Base-by-base conservation (phyloP, 1,140 invertebrate genomes). In the Rhopalosiphum maidis region DNA sequence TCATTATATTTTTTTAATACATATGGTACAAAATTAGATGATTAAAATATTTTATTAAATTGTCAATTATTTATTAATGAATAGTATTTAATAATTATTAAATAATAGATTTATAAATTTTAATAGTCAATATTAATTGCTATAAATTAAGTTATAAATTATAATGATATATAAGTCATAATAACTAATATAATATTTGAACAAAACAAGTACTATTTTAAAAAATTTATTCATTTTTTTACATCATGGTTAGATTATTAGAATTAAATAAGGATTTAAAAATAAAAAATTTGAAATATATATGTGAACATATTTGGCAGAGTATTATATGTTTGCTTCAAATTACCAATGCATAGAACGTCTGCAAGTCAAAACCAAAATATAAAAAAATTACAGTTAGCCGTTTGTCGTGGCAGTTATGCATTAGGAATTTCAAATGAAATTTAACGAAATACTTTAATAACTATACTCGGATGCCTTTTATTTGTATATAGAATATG, bases 381-480 rank as follows among this genome's bases (percentile, higher is more conserved):
- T 41, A 85, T 55, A 86, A 54, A 86, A 88, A 43, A 37, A 87
- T n/a, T 83, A 93, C 82, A 93, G 91, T 93, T 93, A 93, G 82
- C 35, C 35, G 91, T 93, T 86, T 86, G 91, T 93, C 48, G 41
- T 51, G 82, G 22, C 25, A 35, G 91, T 93, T 93, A 37, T 86
- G 91, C 46, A 48, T 54, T 83, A 25, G 0, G 82, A 93, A 93
- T 93, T 86, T 85, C 22, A 85, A 93, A 93, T 55, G 25, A 23
- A 37, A 25, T 93, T 86, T 55, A 41, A 93, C 9, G n/a, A 68
- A 68, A 60, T 46, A 51, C 41, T 93, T 25, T 37, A 51, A 54
- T 37, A 55, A 90, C n/a, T 5, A 9, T 60, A 23, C 37, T 41
- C 4, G 0, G 21, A 68, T 22, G 54, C 7, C 23, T 30, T 43